Evolutionary conservation across 2,888 invertebrate genomes (phyloP).

Genomic region (Callyntrura guangdongensis): DNA sequence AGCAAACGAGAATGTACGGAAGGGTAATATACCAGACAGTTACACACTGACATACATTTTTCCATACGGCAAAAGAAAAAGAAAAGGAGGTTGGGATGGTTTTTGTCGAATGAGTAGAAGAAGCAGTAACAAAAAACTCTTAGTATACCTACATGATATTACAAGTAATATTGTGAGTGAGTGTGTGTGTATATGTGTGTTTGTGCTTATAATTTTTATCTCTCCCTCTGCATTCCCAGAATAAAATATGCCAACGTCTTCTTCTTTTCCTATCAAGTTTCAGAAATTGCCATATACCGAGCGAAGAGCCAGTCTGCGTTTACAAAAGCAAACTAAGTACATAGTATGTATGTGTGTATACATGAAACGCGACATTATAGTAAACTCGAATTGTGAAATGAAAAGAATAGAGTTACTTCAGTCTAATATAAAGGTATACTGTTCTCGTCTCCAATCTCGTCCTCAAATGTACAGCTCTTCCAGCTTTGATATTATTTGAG

Average conservation of each 20-base stretch:
- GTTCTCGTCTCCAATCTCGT: not conserved
- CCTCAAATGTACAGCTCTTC: not conserved
- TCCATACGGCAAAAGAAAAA: not conserved
- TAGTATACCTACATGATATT: conserved; percentile 3
- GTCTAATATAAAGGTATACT: not conserved
- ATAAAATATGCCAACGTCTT: conserved; percentile 21
- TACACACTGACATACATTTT: conserved; percentile 34
- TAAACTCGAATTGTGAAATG: not conserved
- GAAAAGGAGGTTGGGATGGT: not conserved
- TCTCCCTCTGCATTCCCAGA: not conserved
- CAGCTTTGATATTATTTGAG: not conserved
- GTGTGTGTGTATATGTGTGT: conserved; percentile 3
- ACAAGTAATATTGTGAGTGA: conserved; percentile 27
- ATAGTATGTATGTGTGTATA: not conserved
- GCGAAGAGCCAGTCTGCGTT: not conserved
- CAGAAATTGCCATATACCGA: not conserved
- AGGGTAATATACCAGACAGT: not conserved
- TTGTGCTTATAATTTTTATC: conserved; percentile 11
- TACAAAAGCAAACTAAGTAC: too few relatives aligned
- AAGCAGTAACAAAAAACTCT: conserved; percentile 21
- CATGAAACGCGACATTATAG: not conserved
- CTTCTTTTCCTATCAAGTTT: not conserved
- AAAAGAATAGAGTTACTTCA: too few relatives aligned
- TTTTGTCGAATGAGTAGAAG: not conserved
- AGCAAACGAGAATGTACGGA: not conserved